phyloP scores from a whole-genome alignment of 1,140 invertebrate species.

The Drosophila sp. region DNA sequence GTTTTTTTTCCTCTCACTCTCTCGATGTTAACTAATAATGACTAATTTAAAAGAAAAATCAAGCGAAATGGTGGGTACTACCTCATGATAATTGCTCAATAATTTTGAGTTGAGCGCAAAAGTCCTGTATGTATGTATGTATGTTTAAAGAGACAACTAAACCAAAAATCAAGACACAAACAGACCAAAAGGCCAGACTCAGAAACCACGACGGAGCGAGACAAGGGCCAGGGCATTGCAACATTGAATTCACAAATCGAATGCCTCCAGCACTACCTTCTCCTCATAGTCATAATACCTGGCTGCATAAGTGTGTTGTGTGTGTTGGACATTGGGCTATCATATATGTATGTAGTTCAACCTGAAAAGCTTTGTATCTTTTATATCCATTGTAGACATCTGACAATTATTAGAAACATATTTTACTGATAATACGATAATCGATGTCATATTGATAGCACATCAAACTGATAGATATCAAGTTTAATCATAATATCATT shows the following conservation, averaged over 20 bases:
- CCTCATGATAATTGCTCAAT: conserved; percentile 64
- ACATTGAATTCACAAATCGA: conserved; percentile 56
- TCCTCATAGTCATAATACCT: no score
- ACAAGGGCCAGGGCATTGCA: conserved; percentile 1
- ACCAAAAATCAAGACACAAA: conserved; percentile 21
- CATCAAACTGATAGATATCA: no score
- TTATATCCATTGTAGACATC: no score
- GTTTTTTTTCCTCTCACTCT: conserved; percentile 13
- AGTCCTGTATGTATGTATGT: conserved; percentile 11
- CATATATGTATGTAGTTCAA: no score
- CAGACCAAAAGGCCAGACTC: background rate
- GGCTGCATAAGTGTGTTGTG: no score
- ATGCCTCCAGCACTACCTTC: background rate
- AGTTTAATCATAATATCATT: no score
- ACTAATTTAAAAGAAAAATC: background rate
- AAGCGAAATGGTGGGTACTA: background rate
- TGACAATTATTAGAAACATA: no score
- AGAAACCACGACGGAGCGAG: background rate
- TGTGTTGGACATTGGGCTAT: no score
- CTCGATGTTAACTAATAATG: conserved; percentile 15
- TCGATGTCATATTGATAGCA: no score
- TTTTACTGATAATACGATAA: no score
- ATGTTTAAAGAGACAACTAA: background rate
- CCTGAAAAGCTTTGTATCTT: no score
- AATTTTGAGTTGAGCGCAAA: conserved; percentile 66